Conservation (phyloP, 2,888 invertebrate genomes). For the Calliscelio sp. region DNA sequence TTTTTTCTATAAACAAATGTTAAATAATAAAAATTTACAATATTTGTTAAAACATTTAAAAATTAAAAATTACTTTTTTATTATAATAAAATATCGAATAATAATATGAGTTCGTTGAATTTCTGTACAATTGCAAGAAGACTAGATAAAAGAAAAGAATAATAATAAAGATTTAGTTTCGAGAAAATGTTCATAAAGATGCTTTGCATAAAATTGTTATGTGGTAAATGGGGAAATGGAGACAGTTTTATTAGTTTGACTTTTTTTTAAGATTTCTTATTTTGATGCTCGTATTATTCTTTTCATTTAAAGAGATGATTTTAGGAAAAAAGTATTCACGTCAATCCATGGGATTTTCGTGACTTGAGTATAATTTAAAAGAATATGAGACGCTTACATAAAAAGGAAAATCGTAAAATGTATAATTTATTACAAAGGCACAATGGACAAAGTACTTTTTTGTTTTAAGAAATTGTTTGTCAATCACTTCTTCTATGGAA, state of each 20-base stretch:
- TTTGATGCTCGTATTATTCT: neutral
- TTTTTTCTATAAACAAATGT: too few relatives aligned
- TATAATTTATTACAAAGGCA: conserved; percentile 39
- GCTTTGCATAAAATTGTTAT: neutral
- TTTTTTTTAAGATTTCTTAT: conserved; percentile 6
- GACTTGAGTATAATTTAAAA: conserved; percentile 9
- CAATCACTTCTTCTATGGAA: conserved; percentile 2
- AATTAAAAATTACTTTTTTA: too few relatives aligned
- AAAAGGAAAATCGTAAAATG: conserved; percentile 40
- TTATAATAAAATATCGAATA: too few relatives aligned
- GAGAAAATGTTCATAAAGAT: too few relatives aligned
- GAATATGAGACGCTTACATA: conserved; percentile 18
- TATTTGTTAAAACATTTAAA: too few relatives aligned
- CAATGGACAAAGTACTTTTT: conserved; percentile 20
- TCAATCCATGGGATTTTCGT: too few relatives aligned
- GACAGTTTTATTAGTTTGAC: conserved; percentile 7
- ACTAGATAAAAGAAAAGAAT: neutral
- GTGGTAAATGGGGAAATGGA: neutral
- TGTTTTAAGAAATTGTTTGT: conserved; percentile 32
- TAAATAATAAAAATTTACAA: too few relatives aligned
- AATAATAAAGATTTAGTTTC: too few relatives aligned
- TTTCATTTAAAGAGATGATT: neutral
- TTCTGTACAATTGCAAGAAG: too few relatives aligned
- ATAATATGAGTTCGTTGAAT: too few relatives aligned
- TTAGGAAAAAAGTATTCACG: too few relatives aligned